Conservation (phyloP, 2,888 invertebrate species). For the Luperina testacea region DNA sequence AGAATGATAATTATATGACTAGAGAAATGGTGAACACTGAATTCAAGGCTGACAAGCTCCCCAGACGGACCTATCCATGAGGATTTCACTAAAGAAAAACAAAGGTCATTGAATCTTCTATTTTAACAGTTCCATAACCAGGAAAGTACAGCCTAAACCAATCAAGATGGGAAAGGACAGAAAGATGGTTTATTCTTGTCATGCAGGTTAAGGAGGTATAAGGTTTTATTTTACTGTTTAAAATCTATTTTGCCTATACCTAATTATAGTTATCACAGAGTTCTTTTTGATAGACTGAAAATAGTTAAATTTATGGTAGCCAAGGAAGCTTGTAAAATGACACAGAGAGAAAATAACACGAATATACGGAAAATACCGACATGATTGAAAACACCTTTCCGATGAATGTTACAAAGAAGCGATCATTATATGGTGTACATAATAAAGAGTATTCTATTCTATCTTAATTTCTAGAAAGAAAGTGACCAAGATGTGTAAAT, state of each 20-base stretch:
- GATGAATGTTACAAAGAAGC: neutral
- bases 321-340: neutral
- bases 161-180: neutral
- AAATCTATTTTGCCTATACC: neutral
- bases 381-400: neutral
- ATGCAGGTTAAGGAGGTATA: neutral
- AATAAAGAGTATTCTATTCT: too few relatives aligned
- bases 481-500: neutral
- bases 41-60: neutral
- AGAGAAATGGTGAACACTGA: neutral
- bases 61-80: neutral
- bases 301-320: neutral
- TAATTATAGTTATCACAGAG: neutral
- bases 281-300: too few relatives aligned
- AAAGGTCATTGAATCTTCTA: too few relatives aligned
- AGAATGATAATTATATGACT: neutral
- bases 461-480: neutral
- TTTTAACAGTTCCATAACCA: too few relatives aligned
- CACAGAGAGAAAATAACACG: neutral
- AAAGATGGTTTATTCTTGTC: neutral
- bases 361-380: neutral
- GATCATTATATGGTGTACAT: too few relatives aligned
- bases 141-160: too few relatives aligned
- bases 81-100: neutral
- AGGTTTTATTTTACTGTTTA: neutral